Conservation (phyloP, 2,888 invertebrate genomes). For the Harpagoxenus sublaevis region DNA sequence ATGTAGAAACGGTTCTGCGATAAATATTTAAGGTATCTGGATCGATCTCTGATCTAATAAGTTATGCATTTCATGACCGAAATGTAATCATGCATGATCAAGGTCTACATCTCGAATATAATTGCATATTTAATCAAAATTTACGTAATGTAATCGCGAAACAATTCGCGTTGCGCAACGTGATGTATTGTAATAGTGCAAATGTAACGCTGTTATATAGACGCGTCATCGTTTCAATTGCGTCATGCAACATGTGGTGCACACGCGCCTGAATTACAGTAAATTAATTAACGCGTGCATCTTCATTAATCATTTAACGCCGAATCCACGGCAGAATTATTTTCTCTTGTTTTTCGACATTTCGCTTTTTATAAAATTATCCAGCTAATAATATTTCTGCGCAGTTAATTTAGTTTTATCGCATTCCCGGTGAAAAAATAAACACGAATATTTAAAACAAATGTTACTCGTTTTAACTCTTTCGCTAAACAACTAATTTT, state of each 20-base stretch:
- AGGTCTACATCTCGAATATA: conserved; percentile 17
- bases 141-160: conserved; percentile 20
- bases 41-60: neutral
- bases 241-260: conserved; percentile 10
- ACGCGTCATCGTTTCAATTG: conserved; percentile 19
- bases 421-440: neutral
- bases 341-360: neutral
- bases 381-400: neutral
- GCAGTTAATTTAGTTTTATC: neutral
- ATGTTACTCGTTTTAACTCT: neutral
- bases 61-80: neutral
- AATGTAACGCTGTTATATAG: conserved; percentile 17
- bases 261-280: conserved; percentile 14
- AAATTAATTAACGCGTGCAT: conserved; percentile 22
- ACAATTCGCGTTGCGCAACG: conserved; percentile 24
- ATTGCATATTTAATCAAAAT: conserved; percentile 13
- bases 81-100: conserved; percentile 17
- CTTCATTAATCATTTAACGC: conserved; percentile 10
- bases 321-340: neutral
- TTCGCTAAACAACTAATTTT: neutral
- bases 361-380: conserved; percentile 23
- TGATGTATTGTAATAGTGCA: conserved; percentile 27
- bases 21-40: conserved; percentile 10
- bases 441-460: neutral
- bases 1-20: neutral